Evolutionary conservation across 2,113 vertebrate genomes (phyloP).

Genomic region (Halichoerus grypus): DNA sequence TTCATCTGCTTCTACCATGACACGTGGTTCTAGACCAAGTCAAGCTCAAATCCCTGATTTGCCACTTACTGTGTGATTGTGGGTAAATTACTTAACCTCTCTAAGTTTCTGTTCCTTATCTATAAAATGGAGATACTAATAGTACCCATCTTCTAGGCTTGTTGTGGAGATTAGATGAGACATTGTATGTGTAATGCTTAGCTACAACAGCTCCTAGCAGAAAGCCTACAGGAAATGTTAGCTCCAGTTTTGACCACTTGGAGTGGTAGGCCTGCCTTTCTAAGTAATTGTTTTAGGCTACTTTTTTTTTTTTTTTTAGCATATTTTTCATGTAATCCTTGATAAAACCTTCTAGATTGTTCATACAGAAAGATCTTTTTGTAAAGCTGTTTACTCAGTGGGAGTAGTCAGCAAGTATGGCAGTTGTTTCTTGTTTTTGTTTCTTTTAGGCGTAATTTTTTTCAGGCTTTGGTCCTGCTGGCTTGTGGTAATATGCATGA

Average conservation of each 20-base stretch:
- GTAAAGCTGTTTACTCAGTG: background rate
- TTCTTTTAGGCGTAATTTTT: background rate
- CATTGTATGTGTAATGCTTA: background rate
- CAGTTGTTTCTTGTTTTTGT: slow-evolving; percentile 37
- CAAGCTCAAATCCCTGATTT: slow-evolving; percentile 19
- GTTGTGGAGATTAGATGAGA: slow-evolving; percentile 1
- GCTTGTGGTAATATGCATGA: background rate
- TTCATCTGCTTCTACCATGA: background rate
- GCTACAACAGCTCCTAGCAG: background rate
- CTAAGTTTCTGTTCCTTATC: slow-evolving; percentile 25
- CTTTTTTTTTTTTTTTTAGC: background rate
- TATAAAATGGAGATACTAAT: slow-evolving; percentile 29
- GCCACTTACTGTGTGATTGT: background rate
- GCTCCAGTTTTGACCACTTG: background rate
- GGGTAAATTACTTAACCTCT: background rate
- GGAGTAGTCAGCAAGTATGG: background rate
- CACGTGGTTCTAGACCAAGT: background rate
- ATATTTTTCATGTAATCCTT: slow-evolving; percentile 29
- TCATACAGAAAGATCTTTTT: slow-evolving; percentile 13
- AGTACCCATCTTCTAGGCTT: background rate
- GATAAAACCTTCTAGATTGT: background rate
- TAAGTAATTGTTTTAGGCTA: slow-evolving; percentile 7
- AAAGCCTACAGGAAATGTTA: background rate
- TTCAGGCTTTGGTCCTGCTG: background rate
- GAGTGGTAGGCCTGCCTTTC: background rate